These are phyloP conservation scores for Lasioglossum figueresi DNA, from an alignment of 2,888 invertebrate species.

Conservation along the genomic window DNA sequence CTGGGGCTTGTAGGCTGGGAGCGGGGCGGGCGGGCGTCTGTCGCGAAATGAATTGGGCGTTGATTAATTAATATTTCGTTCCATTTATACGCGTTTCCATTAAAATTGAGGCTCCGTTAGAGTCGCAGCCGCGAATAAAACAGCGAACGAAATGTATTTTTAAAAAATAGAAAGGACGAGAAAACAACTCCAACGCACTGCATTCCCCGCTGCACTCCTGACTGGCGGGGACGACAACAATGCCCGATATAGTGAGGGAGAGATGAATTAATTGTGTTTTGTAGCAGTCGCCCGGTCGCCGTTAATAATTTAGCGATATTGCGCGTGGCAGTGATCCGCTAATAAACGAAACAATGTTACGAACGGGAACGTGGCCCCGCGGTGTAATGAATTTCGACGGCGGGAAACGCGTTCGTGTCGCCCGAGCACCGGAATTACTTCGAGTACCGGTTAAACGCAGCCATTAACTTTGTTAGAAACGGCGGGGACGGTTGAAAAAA, in stretches of 20 bases:
- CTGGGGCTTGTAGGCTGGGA: not conserved
- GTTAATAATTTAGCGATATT: constrained; percentile 51
- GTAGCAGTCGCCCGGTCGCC: constrained; percentile 10
- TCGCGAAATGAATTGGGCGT: not conserved
- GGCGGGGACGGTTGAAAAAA: not conserved
- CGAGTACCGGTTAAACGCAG: constrained; percentile 37
- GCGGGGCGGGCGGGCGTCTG: too few relatives aligned
- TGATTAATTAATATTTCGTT: constrained; percentile 36
- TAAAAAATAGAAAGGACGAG: not conserved
- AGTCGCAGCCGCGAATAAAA: not conserved
- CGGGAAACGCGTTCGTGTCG: constrained; percentile 30
- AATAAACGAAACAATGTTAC: constrained; percentile 58
- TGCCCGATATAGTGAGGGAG: constrained; percentile 12
- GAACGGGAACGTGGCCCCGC: constrained; percentile 3
- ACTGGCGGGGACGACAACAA: not conserved
- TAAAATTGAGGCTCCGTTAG: constrained; percentile 27
- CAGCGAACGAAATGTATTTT: not conserved
- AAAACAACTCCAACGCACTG: not conserved
- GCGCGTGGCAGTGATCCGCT: constrained; percentile 46
- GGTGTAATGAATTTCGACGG: constrained; percentile 53
- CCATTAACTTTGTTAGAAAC: constrained; percentile 30
- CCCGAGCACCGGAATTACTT: constrained; percentile 42
- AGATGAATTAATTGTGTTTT: constrained; percentile 48
- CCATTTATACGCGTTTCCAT: constrained; percentile 9
- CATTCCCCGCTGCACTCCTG: not conserved